A percentile compares a stretch with the other conserved stretches of the same genome.
Conservation (phyloP, 1,140 invertebrate genomes). For the Episyrphus balteatus region DNA sequence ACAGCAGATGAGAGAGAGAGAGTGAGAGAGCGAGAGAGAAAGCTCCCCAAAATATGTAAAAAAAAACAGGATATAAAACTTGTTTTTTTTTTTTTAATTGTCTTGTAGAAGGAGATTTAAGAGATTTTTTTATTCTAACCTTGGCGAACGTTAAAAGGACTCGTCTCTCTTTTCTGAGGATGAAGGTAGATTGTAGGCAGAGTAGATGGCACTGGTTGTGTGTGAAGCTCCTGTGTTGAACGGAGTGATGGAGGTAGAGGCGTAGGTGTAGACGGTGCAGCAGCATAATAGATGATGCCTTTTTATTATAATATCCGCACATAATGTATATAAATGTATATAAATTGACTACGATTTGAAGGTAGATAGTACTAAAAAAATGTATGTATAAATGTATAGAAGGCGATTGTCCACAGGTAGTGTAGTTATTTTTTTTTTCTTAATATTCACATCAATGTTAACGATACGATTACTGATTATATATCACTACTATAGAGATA, state of each 20-base stretch:
- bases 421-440: background rate
- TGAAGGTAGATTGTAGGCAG: background rate
- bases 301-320: background rate
- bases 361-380: background rate
- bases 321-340: background rate
- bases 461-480: background rate
- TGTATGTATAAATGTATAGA: constrained; percentile 2
- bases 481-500: too few relatives aligned
- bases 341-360: constrained; percentile 4
- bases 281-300: background rate
- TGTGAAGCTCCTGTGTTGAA: background rate
- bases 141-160: constrained; percentile 9
- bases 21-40: constrained; percentile 8
- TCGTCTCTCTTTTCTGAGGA: background rate
- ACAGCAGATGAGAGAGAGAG: background rate
- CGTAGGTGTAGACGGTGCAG: background rate
- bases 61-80: background rate
- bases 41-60: constrained; percentile 11
- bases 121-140: constrained; percentile 2
- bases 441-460: background rate
- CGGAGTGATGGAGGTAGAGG: background rate
- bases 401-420: background rate
- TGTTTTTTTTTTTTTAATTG: constrained; percentile 2
- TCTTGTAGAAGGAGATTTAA: constrained; percentile 9
- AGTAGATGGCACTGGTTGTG: background rate